Percentiles rank a stretch among this genome's conserved stretches.
These are phyloP conservation scores for Spatulosminthurus flaviceps DNA, from an alignment of 2,888 invertebrate genomes.

Conservation along the genomic window DNA sequence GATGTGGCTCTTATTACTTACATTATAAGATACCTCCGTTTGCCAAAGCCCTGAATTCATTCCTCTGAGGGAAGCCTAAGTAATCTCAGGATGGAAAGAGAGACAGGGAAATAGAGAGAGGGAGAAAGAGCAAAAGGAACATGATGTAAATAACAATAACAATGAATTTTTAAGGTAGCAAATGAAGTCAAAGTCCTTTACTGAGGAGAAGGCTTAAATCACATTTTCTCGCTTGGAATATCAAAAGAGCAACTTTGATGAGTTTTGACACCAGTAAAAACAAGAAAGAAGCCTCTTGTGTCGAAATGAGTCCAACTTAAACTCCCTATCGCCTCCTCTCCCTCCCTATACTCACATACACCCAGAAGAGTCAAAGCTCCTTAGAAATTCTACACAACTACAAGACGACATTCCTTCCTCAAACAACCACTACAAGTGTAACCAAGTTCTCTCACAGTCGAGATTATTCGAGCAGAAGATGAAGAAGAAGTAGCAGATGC, in stretches of 20 bases:
- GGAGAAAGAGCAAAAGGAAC: background rate
- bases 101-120: too few relatives aligned
- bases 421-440: too few relatives aligned
- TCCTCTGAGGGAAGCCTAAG: background rate
- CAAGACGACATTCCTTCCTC: too few relatives aligned
- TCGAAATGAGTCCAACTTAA: background rate
- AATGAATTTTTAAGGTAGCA: slow-evolving; percentile 1
- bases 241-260: slow-evolving; percentile 51
- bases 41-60: background rate
- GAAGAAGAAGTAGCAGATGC: background rate
- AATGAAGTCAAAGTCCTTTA: slow-evolving; percentile 1
- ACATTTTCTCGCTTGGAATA: slow-evolving; percentile 42
- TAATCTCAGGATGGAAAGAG: background rate
- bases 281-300: slow-evolving; percentile 20
- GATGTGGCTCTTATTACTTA: background rate
- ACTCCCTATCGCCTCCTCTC: too few relatives aligned
- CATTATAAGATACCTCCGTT: background rate
- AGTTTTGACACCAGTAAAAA: slow-evolving; percentile 43
- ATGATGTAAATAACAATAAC: slow-evolving; percentile 13
- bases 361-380: too few relatives aligned
- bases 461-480: slow-evolving; percentile 38
- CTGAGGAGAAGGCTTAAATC: slow-evolving; percentile 19
- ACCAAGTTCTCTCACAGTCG: background rate
- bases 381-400: too few relatives aligned
- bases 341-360: too few relatives aligned